Evolutionary conservation across 2,113 vertebrate species (phyloP), one percentile per base, ranked within the genome.

Genomic region (Meriones unguiculatus): DNA sequence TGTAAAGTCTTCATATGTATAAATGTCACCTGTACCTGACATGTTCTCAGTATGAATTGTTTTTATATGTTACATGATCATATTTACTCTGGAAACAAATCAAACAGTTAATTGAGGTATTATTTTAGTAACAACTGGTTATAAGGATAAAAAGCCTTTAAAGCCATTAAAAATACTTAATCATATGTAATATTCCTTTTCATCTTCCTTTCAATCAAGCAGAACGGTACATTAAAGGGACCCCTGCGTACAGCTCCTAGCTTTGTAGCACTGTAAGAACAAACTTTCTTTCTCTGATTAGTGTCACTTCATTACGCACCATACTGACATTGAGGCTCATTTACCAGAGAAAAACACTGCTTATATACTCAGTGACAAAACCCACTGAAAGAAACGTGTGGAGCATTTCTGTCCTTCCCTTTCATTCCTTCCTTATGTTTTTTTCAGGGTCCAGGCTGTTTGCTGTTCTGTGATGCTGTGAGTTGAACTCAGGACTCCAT

Each of bases 71-170:
- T 90, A 75, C 38, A 70, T n/a, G 22, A 62, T 28, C 65, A 52
- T 64, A 59, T 76, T 91, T 95, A 90, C n/a, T 90, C 77, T 81
- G 73, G 88, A 96, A 95, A 89, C 24, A 94, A 94, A 89, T 85
- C 59, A 65, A 46, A 64, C 35, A 41, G 46, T 85, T 41, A 41
- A 25, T 32, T 86, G 38, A 72, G 80, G 41, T 73, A 59, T 59
- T 77, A 72, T 25, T 9, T 91, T 94, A 97, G 59, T 52, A 95
- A 95, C 57, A 94, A 89, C 30, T 73, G 87, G 35, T n/a, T 73
- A 4, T n/a, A 62, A 92, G 70, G 35, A 77, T 52, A 28, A 57
- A 96, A 97, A 93, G 41, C 3, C 77, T 96, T 90, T 32, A 95
- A 73, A 90, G 41, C 1, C 50, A 87, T 76, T 50, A 59, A 89